Conservation (phyloP, 2,113 vertebrate species). For the Chionodraco myersi region DNA sequence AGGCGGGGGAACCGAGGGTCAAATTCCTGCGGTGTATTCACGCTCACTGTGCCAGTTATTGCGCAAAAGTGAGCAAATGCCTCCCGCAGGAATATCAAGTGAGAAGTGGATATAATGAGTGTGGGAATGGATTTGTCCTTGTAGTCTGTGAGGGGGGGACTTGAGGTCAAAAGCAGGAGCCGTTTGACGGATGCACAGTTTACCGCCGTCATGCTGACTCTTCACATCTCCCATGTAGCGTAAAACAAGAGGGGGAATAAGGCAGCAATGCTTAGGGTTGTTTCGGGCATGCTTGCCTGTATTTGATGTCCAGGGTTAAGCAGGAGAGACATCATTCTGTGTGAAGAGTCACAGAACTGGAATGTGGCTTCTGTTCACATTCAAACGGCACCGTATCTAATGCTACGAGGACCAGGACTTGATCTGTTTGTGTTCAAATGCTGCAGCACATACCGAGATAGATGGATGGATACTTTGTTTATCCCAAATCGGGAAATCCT, state of each 20-base stretch:
- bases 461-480: no score
- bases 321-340: background rate
- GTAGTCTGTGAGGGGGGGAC: background rate
- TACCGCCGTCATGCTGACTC: background rate
- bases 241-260: constrained; percentile 2
- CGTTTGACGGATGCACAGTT: background rate
- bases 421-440: background rate
- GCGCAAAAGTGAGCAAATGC: constrained; percentile 42
- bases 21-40: constrained; percentile 64
- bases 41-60: constrained; percentile 62
- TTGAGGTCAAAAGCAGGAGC: constrained; percentile 28
- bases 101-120: constrained; percentile 40
- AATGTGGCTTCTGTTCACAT: constrained; percentile 10
- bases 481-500: no score
- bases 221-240: constrained; percentile 8
- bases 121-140: constrained; percentile 43
- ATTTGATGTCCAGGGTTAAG: constrained; percentile 2
- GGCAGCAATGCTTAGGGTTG: background rate
- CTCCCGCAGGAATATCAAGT: constrained; percentile 12
- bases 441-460: background rate
- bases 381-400: background rate
- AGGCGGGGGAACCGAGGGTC: constrained; percentile 33
- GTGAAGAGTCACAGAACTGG: background rate
- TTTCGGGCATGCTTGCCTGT: background rate
- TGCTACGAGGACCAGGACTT: background rate